phyloP scores from a whole-genome alignment of 1,140 invertebrate genomes.

The Mizuhopecten yessoensis region DNA sequence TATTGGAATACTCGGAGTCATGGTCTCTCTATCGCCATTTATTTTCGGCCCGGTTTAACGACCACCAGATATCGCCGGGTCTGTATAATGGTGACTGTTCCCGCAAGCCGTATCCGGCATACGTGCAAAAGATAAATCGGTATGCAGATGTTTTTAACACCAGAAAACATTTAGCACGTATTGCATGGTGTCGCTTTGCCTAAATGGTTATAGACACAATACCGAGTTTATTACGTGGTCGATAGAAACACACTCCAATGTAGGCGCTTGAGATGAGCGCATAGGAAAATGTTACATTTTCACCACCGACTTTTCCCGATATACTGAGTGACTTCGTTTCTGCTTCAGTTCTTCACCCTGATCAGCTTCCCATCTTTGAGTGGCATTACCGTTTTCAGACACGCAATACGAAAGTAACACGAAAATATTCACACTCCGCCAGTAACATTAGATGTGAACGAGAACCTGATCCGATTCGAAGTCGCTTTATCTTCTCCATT shows the following conservation, averaged over 20 bases:
- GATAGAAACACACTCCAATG: conserved; percentile 41
- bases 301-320: neutral
- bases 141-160: conserved; percentile 51
- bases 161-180: conserved; percentile 52
- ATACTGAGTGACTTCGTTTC: neutral
- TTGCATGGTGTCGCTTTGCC: conserved; percentile 46
- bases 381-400: neutral
- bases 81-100: conserved; percentile 52
- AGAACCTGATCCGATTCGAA: conserved; percentile 2
- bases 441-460: conserved; percentile 18
- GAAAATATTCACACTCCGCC: neutral
- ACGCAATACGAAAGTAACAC: conserved; percentile 33
- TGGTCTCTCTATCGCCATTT: conserved; percentile 47
- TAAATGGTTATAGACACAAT: conserved; percentile 58
- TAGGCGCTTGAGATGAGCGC: neutral
- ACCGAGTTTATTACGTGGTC: conserved; percentile 46
- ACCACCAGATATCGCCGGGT: neutral
- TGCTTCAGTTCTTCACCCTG: conserved; percentile 36
- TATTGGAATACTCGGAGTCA: conserved; percentile 46
- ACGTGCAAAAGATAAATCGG: conserved; percentile 52
- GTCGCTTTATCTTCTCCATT: conserved; percentile 23
- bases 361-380: conserved; percentile 32
- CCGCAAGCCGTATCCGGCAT: conserved; percentile 50
- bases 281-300: neutral
- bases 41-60: conserved; percentile 53